Conservation (phyloP, 2,797 vertebrate species). For the Orientallactaga sibirica region DNA sequence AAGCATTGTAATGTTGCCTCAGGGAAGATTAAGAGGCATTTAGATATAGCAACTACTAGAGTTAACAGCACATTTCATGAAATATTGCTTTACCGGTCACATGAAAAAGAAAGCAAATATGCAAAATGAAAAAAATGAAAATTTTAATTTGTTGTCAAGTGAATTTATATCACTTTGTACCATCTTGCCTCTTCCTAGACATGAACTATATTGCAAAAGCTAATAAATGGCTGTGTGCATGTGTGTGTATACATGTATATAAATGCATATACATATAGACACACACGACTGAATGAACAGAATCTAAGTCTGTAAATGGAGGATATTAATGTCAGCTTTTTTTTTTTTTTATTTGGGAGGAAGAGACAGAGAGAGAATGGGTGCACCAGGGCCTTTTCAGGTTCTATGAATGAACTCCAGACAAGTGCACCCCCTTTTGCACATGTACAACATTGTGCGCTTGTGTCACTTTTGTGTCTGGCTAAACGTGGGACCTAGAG, state of each 20-base stretch:
- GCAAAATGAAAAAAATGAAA: not conserved
- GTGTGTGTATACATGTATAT: too few species aligned
- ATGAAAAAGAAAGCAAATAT: conserved; percentile 4
- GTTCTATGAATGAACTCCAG: too few species aligned
- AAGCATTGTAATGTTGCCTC: conserved; percentile 44
- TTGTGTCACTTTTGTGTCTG: too few species aligned
- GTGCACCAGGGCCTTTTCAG: too few species aligned
- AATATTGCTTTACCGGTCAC: conserved; percentile 18
- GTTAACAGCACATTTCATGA: conserved; percentile 52
- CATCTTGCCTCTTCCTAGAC: not conserved
- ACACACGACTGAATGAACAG: not conserved
- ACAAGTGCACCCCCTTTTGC: too few species aligned
- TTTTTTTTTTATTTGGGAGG: too few species aligned
- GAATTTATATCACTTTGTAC: not conserved
- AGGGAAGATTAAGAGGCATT: not conserved
- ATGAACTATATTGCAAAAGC: conserved; percentile 15
- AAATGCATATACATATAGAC: too few species aligned
- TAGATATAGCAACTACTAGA: not conserved
- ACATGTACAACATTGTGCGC: too few species aligned
- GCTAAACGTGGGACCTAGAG: too few species aligned
- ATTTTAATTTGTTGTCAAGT: conserved; percentile 28
- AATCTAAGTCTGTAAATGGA: not conserved
- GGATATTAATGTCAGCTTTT: not conserved
- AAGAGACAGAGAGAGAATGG: too few species aligned
- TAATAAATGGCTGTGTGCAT: not conserved